Evolutionary conservation across 2,888 invertebrate species (phyloP).

Genomic region (Ophioninae sp.): DNA sequence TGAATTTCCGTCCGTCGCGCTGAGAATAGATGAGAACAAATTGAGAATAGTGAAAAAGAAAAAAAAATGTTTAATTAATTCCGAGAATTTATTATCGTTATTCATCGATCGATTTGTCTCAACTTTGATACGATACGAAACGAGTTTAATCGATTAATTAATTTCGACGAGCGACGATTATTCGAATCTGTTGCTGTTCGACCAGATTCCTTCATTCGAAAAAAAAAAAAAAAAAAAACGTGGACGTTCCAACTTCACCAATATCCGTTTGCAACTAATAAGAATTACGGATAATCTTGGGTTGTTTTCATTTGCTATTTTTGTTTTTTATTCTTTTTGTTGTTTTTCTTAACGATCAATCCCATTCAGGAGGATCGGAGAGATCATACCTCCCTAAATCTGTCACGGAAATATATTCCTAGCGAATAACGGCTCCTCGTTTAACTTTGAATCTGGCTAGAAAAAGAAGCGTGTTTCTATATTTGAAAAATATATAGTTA

Average conservation of each 20-base stretch:
- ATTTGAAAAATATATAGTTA: constrained; percentile 66
- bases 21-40: too few relatives aligned
- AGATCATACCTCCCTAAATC: constrained; percentile 63
- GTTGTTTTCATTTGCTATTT: background rate
- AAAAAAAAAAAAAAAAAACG: background rate
- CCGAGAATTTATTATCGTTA: too few relatives aligned
- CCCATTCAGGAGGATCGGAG: constrained; percentile 53
- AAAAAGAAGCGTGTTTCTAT: constrained; percentile 36
- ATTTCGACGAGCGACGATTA: background rate
- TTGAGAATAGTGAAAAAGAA: background rate
- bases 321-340: background rate
- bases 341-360: constrained; percentile 26
- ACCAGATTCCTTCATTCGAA: too few relatives aligned
- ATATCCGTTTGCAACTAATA: background rate
- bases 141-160: background rate
- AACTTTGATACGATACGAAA: background rate
- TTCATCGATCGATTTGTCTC: too few relatives aligned
- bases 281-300: constrained; percentile 1
- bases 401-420: constrained; percentile 5
- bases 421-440: background rate
- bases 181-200: background rate
- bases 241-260: background rate
- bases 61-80: background rate
- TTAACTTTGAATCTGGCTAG: constrained; percentile 8
- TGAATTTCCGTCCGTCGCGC: too few relatives aligned